Evolutionary conservation across 2,113 vertebrate species (phyloP).

Genomic region (Toxostoma redivivum): DNA sequence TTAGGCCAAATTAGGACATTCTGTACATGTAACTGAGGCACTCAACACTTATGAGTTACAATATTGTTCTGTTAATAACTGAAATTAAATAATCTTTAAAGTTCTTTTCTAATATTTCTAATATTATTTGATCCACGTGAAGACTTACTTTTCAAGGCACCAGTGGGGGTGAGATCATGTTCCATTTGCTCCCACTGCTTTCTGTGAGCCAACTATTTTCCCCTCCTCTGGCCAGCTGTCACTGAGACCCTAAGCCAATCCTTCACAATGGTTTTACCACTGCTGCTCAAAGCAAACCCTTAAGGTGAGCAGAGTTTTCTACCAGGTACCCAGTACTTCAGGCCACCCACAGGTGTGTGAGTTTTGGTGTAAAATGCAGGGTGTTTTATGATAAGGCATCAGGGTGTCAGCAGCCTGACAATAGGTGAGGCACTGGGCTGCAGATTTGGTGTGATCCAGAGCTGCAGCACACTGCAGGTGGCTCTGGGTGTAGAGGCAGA

Average conservation of each 20-base stretch:
- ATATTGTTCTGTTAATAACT: not conserved
- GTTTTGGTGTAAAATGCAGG: not conserved
- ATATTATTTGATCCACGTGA: not conserved
- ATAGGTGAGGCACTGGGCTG: not conserved
- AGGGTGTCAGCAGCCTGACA: not conserved
- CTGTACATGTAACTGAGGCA: not conserved
- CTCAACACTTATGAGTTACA: fast-evolving
- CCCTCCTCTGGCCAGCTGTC: not conserved
- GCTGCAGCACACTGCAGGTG: not conserved
- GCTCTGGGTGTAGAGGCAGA: not conserved
- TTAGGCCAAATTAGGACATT: not conserved
- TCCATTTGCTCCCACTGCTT: not conserved
- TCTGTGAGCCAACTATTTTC: not conserved
- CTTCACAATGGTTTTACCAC: not conserved
- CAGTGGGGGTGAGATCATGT: not conserved
- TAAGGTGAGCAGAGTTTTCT: not conserved
- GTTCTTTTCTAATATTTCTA: not conserved
- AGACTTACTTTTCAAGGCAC: not conserved
- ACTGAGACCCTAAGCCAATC: not conserved
- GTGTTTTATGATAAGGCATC: fast-evolving
- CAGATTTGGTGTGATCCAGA: not conserved
- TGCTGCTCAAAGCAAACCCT: not conserved
- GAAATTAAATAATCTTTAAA: not conserved
- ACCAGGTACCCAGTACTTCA: too few species aligned
- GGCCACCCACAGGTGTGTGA: not conserved